Percentiles rank a stretch among this genome's conserved stretches.
phyloP scores from a whole-genome alignment of 2,888 invertebrate genomes.

The Dryomyza anilis region DNA sequence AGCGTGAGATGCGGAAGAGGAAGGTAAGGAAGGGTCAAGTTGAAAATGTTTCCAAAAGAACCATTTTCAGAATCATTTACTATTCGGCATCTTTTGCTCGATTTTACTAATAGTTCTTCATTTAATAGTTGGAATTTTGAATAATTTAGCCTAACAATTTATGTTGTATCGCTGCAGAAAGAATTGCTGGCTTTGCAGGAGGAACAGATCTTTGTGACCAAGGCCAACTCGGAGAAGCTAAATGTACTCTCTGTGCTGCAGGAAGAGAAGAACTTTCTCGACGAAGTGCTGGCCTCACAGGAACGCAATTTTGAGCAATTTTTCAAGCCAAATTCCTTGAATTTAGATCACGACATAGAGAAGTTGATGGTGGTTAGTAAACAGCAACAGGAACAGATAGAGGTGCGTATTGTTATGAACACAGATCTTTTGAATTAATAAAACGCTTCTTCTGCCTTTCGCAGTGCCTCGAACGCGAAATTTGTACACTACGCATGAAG shows the following conservation, averaged over 20 bases:
- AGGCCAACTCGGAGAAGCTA: slow-evolving; percentile 65
- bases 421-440: neutral
- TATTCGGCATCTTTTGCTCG: neutral
- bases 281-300: slow-evolving; percentile 59
- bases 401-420: slow-evolving; percentile 50
- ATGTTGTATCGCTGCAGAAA: no score
- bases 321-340: slow-evolving; percentile 42
- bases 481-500: slow-evolving; percentile 54
- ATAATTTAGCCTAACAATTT: no score
- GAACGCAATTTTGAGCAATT: slow-evolving; percentile 48
- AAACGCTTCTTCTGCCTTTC: neutral
- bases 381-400: slow-evolving; percentile 64
- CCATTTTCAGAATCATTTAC: no score
- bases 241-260: slow-evolving; percentile 65
- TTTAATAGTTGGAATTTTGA: no score
- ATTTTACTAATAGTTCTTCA: no score
- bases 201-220: slow-evolving; percentile 61
- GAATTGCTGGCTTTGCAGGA: slow-evolving; percentile 51
- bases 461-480: slow-evolving; percentile 56
- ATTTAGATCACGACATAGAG: slow-evolving; percentile 49
- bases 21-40: slow-evolving; percentile 45
- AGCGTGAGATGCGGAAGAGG: slow-evolving; percentile 60
- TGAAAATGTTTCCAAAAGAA: no score
- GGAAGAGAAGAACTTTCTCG: slow-evolving; percentile 64
- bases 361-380: slow-evolving; percentile 51